Evolutionary conservation across 2,888 invertebrate species (phyloP).

Genomic region (Lasioglossum morio): DNA sequence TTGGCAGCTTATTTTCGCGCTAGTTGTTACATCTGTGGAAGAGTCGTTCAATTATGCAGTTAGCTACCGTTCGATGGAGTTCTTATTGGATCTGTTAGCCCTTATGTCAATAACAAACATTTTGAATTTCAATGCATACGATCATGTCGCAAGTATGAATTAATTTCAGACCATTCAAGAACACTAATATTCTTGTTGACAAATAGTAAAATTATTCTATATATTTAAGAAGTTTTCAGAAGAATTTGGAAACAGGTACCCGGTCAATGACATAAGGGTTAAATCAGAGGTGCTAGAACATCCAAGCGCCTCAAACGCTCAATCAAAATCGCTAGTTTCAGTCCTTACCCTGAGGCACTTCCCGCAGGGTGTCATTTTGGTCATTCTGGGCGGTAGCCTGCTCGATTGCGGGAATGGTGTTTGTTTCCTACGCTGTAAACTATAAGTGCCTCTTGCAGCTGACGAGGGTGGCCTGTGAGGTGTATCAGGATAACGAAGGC

Average conservation of each 20-base stretch:
- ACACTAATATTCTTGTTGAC: too few species aligned
- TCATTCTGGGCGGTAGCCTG: conserved; percentile 30
- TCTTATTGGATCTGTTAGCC: not conserved
- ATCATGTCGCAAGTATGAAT: too few species aligned
- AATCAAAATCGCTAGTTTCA: not conserved
- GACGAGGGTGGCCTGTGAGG: too few species aligned
- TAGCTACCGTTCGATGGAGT: not conserved
- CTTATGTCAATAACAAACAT: not conserved
- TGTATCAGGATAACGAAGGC: not conserved
- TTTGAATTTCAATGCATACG: not conserved
- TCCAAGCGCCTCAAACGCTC: not conserved
- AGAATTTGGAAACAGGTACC: not conserved
- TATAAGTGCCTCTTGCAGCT: not conserved
- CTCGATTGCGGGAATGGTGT: not conserved
- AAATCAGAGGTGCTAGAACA: not conserved
- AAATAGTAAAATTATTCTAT: too few species aligned
- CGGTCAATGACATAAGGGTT: not conserved
- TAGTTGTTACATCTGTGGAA: conserved; percentile 34
- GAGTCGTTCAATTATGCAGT: not conserved
- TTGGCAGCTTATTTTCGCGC: not conserved
- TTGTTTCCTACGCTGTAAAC: not conserved
- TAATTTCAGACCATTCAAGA: too few species aligned
- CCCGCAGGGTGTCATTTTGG: conserved; percentile 42
- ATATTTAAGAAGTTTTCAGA: not conserved
- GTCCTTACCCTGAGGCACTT: conserved; percentile 59